These are phyloP conservation scores for Sycophila texana DNA, from an alignment of 2,888 invertebrate species.

Conservation along the genomic window DNA sequence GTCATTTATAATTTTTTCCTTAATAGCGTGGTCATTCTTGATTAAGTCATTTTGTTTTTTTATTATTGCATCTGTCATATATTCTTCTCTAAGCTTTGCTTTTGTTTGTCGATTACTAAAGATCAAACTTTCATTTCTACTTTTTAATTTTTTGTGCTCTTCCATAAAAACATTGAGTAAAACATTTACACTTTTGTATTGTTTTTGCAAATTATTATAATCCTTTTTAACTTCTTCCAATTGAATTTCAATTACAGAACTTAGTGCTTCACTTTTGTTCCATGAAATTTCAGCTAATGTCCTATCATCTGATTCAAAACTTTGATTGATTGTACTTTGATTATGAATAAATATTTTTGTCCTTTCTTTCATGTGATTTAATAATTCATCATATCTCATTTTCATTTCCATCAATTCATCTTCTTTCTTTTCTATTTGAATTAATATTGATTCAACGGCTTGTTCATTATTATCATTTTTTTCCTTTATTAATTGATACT, in stretches of 20 bases:
- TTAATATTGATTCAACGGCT: constrained; percentile 61
- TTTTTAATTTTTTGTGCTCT: constrained; percentile 58
- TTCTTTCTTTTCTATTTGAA: constrained; percentile 65
- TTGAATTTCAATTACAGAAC: constrained; percentile 72
- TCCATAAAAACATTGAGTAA: constrained; percentile 56
- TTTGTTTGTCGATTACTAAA: too few relatives aligned
- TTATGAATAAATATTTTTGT: constrained; percentile 11
- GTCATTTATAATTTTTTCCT: too few relatives aligned
- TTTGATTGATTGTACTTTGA: constrained; percentile 62
- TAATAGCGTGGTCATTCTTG: too few relatives aligned
- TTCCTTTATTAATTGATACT: constrained; percentile 60
- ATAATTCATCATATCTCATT: constrained; percentile 68
- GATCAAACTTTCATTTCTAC: constrained; percentile 2
- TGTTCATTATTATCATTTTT: constrained; percentile 63
- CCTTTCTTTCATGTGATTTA: constrained; percentile 64
- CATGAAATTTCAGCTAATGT: constrained; percentile 53
- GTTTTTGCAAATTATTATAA: constrained; percentile 59
- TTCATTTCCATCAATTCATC: constrained; percentile 66
- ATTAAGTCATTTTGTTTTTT: not conserved
- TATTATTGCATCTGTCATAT: too few relatives aligned
- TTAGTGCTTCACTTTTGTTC: constrained; percentile 67
- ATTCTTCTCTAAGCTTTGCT: too few relatives aligned
- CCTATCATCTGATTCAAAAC: constrained; percentile 68
- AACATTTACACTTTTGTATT: constrained; percentile 76
- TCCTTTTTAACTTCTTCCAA: too few relatives aligned